These are phyloP conservation scores for Prinia subflava DNA, from an alignment of 2,113 vertebrate genomes.

Conservation along the genomic window DNA sequence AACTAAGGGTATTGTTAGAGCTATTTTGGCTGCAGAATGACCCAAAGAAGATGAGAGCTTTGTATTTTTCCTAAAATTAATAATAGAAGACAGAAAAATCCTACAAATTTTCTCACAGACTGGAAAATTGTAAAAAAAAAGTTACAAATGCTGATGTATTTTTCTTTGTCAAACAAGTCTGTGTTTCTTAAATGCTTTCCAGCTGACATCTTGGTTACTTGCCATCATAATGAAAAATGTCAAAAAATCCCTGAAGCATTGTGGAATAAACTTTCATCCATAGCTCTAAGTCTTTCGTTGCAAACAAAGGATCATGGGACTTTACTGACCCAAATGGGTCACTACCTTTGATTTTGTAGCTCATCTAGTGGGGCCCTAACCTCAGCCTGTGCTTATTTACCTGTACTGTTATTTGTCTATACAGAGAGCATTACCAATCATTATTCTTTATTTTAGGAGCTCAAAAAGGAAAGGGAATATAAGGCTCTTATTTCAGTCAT, in stretches of 20 bases:
- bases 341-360: background rate
- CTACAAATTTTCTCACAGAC: background rate
- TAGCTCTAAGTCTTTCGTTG: background rate
- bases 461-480: background rate
- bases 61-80: background rate
- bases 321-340: background rate
- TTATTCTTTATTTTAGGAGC: background rate
- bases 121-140: background rate
- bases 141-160: background rate
- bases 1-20: background rate
- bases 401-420: background rate
- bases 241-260: slow-evolving; percentile 6
- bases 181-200: background rate
- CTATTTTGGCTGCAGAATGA: background rate
- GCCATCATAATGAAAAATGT: slow-evolving; percentile 5
- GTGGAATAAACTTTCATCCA: background rate
- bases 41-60: background rate
- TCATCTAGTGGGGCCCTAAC: background rate
- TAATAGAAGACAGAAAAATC: background rate
- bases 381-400: background rate
- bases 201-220: background rate
- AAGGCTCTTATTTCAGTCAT: background rate
- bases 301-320: background rate
- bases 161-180: background rate
- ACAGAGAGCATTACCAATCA: background rate